A percentile compares a stretch with the other conserved stretches of the same genome.
These are phyloP conservation scores for Campoletis sonorensis DNA, from an alignment of 1,140 invertebrate species.

Conservation along the genomic window DNA sequence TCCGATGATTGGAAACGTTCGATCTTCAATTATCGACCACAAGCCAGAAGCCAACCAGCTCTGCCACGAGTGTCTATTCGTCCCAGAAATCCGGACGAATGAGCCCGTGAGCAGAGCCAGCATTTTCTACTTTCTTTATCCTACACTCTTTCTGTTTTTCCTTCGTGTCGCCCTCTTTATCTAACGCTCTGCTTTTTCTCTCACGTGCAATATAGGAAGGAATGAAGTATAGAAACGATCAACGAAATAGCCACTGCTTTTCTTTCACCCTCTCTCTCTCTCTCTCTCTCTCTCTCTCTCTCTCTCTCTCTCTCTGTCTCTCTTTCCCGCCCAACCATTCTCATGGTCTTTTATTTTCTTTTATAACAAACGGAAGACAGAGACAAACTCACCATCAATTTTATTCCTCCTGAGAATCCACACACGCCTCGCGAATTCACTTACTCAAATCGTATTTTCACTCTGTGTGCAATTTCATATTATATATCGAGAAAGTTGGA, in stretches of 20 bases:
- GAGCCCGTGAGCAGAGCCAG: conserved; percentile 20
- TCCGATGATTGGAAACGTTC: conserved; percentile 47
- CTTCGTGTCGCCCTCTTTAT: not conserved
- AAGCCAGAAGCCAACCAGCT: conserved; percentile 28
- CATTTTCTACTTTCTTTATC: conserved; percentile 32
- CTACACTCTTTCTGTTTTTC: not conserved
- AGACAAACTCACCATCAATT: conserved; percentile 29
- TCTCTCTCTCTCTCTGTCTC: not conserved
- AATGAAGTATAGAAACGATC: conserved; percentile 34
- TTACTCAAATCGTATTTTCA: conserved; percentile 21
- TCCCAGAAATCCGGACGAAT: not conserved
- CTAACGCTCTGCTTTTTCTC: not conserved
- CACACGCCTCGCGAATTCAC: conserved; percentile 21
- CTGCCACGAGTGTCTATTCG: not conserved
- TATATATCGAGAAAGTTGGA: too few species aligned
- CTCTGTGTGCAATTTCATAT: too few species aligned
- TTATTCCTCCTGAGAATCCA: not conserved
- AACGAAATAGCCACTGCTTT: conserved; percentile 29
- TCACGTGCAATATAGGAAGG: conserved; percentile 39
- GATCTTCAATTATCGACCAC: conserved; percentile 46
- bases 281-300: not conserved
- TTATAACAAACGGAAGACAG: not conserved
- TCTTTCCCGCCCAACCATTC: too few species aligned
- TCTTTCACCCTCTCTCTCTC: not conserved
- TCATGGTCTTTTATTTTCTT: not conserved